Evolutionary conservation across 2,113 vertebrate species (phyloP).

Genomic region (Todiramphus saurophagus): DNA sequence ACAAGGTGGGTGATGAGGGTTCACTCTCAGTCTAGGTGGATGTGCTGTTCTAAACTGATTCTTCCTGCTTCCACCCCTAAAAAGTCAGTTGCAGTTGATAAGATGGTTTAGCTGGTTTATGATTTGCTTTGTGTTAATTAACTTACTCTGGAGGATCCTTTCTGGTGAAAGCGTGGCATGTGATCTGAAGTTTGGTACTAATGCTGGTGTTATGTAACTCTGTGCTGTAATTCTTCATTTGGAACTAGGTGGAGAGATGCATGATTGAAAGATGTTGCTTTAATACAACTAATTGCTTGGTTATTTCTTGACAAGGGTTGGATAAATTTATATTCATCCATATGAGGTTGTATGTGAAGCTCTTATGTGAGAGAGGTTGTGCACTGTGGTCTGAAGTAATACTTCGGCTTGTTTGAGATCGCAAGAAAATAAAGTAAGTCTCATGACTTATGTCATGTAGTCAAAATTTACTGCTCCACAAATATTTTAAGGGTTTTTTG

Average conservation of each 20-base stretch:
- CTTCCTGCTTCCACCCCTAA: not conserved
- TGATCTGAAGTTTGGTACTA: not conserved
- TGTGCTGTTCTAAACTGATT: not conserved
- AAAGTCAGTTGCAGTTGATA: not conserved
- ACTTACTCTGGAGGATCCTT: not conserved
- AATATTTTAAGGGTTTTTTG: not conserved
- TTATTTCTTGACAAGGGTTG: not conserved
- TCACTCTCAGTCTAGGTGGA: not conserved
- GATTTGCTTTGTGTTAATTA: not conserved
- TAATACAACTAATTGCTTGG: not conserved
- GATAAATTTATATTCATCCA: not conserved
- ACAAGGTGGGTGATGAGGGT: slow-evolving; percentile 80
- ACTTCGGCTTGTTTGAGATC: not conserved
- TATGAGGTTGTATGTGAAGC: not conserved
- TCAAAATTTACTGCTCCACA: not conserved
- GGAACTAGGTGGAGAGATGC: not conserved
- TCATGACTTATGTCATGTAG: not conserved
- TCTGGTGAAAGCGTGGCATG: not conserved
- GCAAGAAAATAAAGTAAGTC: not conserved
- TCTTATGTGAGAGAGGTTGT: not conserved
- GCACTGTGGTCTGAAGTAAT: not conserved
- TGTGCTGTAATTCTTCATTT: not conserved
- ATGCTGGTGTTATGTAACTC: not conserved
- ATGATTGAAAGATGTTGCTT: not conserved
- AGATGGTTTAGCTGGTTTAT: not conserved